Percentiles rank a stretch among this genome's conserved stretches.
These are phyloP conservation scores for Agonopterix heracliana DNA, from an alignment of 2,888 invertebrate genomes.

Conservation along the genomic window DNA sequence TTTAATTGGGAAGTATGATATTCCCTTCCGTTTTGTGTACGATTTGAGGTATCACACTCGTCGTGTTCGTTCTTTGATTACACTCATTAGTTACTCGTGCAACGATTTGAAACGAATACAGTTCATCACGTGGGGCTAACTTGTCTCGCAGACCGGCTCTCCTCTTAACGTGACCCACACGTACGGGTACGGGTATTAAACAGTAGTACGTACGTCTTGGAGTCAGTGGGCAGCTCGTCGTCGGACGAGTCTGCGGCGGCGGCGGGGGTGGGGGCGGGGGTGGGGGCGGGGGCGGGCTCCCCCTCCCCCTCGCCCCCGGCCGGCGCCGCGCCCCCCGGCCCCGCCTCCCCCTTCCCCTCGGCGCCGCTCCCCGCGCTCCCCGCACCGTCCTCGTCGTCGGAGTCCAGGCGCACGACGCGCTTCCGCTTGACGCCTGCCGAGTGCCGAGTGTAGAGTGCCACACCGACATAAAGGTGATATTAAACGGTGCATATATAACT, in stretches of 20 bases:
- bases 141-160: too few species aligned
- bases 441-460: neutral
- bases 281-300: constrained; percentile 28
- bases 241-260: constrained; percentile 74
- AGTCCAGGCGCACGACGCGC: constrained; percentile 73
- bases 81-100: too few species aligned
- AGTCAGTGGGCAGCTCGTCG: constrained; percentile 47
- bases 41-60: too few species aligned
- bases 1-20: too few species aligned
- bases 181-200: too few species aligned
- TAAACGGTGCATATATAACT: too few species aligned
- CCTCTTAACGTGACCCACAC: too few species aligned
- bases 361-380: constrained; percentile 67
- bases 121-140: neutral
- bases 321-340: constrained; percentile 45
- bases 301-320: constrained; percentile 65
- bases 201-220: constrained; percentile 6
- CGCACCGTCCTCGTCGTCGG: constrained; percentile 76
- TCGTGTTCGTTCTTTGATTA: too few species aligned
- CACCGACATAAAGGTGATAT: too few species aligned
- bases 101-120: too few species aligned
- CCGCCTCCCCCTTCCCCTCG: constrained; percentile 49
- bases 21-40: too few species aligned
- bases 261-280: constrained; percentile 26
- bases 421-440: constrained; percentile 26